A percentile compares a stretch with the other conserved stretches of the same genome.
Evolutionary conservation across 2,113 vertebrate species (phyloP).

Genomic region (Conger conger): DNA sequence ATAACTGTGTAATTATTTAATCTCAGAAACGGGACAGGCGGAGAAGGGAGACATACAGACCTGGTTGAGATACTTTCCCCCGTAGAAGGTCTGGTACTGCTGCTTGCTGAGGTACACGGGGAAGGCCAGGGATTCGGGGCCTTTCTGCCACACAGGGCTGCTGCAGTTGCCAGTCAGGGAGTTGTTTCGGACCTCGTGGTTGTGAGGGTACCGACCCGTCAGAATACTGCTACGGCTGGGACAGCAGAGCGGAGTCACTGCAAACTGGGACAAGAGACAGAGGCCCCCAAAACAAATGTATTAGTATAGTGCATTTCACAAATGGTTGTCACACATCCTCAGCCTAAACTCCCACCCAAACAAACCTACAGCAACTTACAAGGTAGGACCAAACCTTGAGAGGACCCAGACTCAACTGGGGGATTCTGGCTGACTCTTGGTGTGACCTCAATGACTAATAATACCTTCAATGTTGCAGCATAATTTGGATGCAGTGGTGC

Average conservation of each 20-base stretch:
- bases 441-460: no score
- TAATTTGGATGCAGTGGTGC: no score
- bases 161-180: slow-evolving; percentile 74
- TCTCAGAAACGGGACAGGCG: neutral
- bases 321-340: no score
- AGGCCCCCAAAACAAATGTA: no score
- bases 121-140: slow-evolving; percentile 60
- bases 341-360: no score
- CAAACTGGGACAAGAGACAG: slow-evolving; percentile 49
- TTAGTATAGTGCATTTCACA: no score
- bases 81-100: slow-evolving; percentile 74
- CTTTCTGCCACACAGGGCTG: slow-evolving; percentile 67
- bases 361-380: no score
- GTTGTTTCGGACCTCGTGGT: slow-evolving; percentile 75
- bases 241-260: slow-evolving; percentile 73
- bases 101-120: slow-evolving; percentile 67
- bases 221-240: slow-evolving; percentile 74
- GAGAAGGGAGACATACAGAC: slow-evolving; percentile 38
- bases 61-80: slow-evolving; percentile 76
- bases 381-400: no score
- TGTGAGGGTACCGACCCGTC: slow-evolving; percentile 73
- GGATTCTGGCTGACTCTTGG: no score
- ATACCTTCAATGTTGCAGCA: neutral
- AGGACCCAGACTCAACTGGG: no score
- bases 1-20: no score